Percentiles rank a stretch among this genome's conserved stretches.
Evolutionary conservation across 2,797 vertebrate species (phyloP).

Genomic region (Tauraco hartlaubi): DNA sequence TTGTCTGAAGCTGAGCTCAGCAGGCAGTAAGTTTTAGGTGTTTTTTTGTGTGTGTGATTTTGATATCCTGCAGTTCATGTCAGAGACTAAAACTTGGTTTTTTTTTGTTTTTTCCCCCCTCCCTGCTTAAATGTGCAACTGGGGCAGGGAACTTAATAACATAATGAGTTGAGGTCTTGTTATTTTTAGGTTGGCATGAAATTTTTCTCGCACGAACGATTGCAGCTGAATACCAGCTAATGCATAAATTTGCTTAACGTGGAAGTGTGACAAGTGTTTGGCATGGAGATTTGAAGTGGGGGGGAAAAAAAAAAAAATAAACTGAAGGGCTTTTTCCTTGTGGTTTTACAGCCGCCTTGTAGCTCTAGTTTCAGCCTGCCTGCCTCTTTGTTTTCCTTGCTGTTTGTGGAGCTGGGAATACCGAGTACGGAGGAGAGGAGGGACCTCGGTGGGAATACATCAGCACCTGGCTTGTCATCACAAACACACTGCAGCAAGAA

Average conservation of each 20-base stretch:
- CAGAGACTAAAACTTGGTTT: background rate
- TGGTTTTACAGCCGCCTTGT: background rate
- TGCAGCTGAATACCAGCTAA: background rate
- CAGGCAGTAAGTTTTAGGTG: no score
- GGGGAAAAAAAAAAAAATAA: background rate
- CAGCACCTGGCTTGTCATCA: constrained; percentile 29
- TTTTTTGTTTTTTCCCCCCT: background rate
- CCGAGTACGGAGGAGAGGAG: background rate
- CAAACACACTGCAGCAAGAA: constrained; percentile 35
- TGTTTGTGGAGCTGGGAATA: background rate
- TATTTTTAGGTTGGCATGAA: background rate
- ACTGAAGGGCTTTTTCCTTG: background rate
- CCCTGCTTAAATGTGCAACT: background rate
- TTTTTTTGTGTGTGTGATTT: background rate
- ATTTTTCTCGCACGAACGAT: background rate
- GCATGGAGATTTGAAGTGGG: background rate
- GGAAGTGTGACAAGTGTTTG: background rate
- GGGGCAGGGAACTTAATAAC: background rate
- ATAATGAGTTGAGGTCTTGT: background rate
- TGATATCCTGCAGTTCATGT: background rate
- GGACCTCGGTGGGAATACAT: background rate
- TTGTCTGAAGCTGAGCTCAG: background rate
- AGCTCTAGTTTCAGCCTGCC: background rate
- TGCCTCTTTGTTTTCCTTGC: background rate
- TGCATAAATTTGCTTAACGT: background rate